Conservation (phyloP, 2,888 invertebrate species). For the Alentia gelatinosa region DNA sequence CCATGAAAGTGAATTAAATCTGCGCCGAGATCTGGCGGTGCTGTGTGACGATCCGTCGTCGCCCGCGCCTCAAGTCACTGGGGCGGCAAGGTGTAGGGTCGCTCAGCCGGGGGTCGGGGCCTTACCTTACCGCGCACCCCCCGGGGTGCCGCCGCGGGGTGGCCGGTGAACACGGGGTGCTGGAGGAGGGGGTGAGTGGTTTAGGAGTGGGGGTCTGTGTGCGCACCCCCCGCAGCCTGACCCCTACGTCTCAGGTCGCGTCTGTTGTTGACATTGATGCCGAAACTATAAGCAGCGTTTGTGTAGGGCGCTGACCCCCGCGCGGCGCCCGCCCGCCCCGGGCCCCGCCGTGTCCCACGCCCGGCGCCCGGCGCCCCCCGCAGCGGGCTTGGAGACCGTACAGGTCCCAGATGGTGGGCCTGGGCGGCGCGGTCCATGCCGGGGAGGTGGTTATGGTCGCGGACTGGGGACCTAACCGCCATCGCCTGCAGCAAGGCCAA, state of each 20-base stretch:
- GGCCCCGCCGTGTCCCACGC: neutral
- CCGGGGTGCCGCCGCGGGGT: neutral
- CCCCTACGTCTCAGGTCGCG: neutral
- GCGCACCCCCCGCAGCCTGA: slow-evolving; percentile 25
- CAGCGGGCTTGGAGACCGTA: neutral
- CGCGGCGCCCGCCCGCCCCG: neutral
- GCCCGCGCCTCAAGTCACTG: no score
- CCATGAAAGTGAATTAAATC: no score
- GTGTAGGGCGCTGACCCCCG: slow-evolving; percentile 12
- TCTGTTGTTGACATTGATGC: slow-evolving; percentile 38
- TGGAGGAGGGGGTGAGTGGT: neutral
- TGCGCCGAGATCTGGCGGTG: no score
- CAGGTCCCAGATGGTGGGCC: neutral
- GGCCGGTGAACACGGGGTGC: neutral
- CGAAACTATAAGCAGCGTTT: slow-evolving; percentile 34
- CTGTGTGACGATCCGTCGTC: no score
- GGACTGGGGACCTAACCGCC: neutral
- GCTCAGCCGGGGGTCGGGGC: no score
- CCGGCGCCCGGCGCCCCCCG: neutral
- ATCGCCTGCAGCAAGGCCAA: no score
- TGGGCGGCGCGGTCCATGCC: neutral
- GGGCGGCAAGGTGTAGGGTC: no score
- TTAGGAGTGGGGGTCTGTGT: neutral
- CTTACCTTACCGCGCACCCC: neutral
- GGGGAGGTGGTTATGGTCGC: neutral